Evolutionary conservation across 2,113 vertebrate genomes (phyloP).

Genomic region (Panthera tigris): DNA sequence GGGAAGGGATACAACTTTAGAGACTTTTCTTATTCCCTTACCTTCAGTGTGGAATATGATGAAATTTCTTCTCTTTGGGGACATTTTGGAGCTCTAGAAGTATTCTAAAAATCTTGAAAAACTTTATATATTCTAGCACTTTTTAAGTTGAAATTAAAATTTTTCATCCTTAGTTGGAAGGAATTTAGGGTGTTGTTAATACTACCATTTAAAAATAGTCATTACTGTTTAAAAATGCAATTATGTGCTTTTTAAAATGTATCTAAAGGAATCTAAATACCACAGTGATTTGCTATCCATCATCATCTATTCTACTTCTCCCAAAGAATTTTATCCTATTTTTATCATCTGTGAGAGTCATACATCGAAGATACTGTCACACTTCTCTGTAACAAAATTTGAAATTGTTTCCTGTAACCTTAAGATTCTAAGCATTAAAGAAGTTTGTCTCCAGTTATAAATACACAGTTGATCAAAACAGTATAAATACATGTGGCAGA

Average conservation of each 20-base stretch:
- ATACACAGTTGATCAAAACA: not conserved
- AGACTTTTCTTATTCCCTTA: not conserved
- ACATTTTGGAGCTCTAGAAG: not conserved
- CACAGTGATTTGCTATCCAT: not conserved
- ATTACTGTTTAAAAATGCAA: not conserved
- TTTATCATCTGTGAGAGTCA: not conserved
- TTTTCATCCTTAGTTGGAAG: not conserved
- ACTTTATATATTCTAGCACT: not conserved
- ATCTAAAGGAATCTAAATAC: not conserved
- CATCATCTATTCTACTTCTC: not conserved
- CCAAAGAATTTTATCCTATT: not conserved
- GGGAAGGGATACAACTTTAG: not conserved
- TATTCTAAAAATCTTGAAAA: slow-evolving; percentile 38
- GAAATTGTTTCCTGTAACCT: not conserved
- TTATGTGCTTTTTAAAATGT: not conserved
- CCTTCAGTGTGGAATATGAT: not conserved
- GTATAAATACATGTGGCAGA: not conserved
- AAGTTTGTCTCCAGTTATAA: not conserved
- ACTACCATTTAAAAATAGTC: not conserved
- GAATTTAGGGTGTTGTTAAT: slow-evolving; percentile 12
- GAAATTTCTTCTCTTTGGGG: not conserved
- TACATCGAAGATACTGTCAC: not conserved
- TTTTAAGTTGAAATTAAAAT: not conserved
- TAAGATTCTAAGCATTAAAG: not conserved
- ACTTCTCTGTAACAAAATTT: not conserved